phyloP scores from a whole-genome alignment of 2,113 vertebrate species.

The Microtus pennsylvanicus region DNA sequence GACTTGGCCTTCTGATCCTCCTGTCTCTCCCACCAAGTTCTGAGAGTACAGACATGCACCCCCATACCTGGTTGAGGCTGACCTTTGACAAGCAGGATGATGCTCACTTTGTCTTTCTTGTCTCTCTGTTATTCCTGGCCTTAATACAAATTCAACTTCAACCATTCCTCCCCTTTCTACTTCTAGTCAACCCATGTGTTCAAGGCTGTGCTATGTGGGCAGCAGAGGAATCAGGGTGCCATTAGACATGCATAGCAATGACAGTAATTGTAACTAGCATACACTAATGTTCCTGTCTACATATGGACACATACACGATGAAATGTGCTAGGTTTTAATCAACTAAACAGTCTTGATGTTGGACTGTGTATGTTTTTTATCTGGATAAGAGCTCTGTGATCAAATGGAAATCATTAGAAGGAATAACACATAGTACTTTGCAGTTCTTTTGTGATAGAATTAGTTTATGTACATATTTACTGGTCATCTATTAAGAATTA shows the following conservation, averaged over 20 bases:
- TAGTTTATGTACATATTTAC: neutral
- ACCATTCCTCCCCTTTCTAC: neutral
- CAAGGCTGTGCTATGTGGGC: neutral
- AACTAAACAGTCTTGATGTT: neutral
- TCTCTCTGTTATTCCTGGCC: neutral
- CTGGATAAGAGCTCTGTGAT: neutral
- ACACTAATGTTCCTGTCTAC: neutral
- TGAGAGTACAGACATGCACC: neutral
- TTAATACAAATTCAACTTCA: neutral
- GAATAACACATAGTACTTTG: neutral
- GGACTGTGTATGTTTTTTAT: neutral
- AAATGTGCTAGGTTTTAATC: neutral
- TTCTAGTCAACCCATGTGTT: neutral
- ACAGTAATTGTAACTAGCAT: neutral
- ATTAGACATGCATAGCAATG: neutral
- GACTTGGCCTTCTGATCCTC: neutral
- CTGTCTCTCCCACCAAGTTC: neutral
- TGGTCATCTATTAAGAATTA: constrained; percentile 45
- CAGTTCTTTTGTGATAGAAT: constrained; percentile 21
- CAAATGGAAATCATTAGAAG: constrained; percentile 2
- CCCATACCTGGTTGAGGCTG: neutral
- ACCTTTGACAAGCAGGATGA: neutral
- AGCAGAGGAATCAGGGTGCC: neutral
- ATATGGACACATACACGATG: neutral
- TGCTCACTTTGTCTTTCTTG: neutral